Conservation (phyloP, 2,797 vertebrate genomes). For the Adelosebastes latens region DNA sequence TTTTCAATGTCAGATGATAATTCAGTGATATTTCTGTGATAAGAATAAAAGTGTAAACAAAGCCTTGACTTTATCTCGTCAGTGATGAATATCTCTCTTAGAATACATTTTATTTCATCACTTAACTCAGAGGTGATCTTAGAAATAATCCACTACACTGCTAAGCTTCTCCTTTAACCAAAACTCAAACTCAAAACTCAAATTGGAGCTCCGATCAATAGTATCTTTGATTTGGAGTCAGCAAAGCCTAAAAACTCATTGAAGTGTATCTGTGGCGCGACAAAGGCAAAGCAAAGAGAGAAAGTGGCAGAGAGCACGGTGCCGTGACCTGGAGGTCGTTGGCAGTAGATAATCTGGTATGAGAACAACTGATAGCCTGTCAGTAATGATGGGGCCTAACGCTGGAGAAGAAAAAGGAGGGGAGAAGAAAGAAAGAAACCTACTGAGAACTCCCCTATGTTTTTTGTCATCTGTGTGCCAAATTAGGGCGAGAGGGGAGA, state of each 20-base stretch:
- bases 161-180: background rate
- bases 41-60: background rate
- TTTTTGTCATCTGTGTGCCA: slow-evolving; percentile 83
- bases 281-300: slow-evolving; percentile 69
- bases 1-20: background rate
- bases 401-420: slow-evolving; percentile 60
- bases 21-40: background rate
- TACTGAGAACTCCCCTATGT: slow-evolving; percentile 73
- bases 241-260: slow-evolving; percentile 51
- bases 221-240: slow-evolving; percentile 69
- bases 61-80: background rate
- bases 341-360: slow-evolving; percentile 77
- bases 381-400: slow-evolving; percentile 74
- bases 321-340: slow-evolving; percentile 69
- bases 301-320: slow-evolving; percentile 69
- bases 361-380: slow-evolving; percentile 76
- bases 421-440: slow-evolving; percentile 69
- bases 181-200: background rate
- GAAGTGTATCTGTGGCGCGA: slow-evolving; percentile 54
- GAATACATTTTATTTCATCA: background rate
- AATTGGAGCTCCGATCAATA: slow-evolving; percentile 11
- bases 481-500: slow-evolving; percentile 61
- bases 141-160: background rate
- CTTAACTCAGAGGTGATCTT: background rate
- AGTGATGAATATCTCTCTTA: background rate